Evolutionary conservation across 64 coral and sea anemone genomes (phyloP).

Genomic region (Pachyseris speciosa): DNA sequence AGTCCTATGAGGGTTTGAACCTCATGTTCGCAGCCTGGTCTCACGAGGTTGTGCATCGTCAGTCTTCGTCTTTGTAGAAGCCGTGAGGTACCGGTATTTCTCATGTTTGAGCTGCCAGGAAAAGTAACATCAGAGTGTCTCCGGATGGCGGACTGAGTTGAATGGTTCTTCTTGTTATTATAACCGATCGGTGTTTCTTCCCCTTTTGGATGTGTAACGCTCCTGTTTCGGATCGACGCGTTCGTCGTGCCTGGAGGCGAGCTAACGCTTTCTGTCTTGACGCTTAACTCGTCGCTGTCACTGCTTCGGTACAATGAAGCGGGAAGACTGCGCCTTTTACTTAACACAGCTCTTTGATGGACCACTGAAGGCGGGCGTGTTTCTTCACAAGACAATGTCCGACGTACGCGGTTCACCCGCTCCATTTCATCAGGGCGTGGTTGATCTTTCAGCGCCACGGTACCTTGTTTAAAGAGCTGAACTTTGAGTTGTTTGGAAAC

Average conservation of each 20-base stretch:
- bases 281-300: background rate
- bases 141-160: background rate
- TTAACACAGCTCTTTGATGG: background rate
- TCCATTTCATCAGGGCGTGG: background rate
- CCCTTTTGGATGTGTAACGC: background rate
- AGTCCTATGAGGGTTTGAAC: too few relatives aligned
- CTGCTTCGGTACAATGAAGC: background rate
- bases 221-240: background rate
- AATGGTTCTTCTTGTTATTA: too few relatives aligned
- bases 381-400: background rate
- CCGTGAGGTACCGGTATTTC: too few relatives aligned
- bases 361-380: background rate
- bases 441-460: background rate
- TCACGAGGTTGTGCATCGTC: too few relatives aligned
- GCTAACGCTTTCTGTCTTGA: background rate
- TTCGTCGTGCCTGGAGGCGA: background rate
- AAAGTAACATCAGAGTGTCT: slow-evolving; percentile 2
- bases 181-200: background rate
- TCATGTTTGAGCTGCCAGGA: background rate
- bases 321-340: slow-evolving; percentile 4
- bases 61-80: too few relatives aligned
- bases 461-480: background rate
- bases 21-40: too few relatives aligned
- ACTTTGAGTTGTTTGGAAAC: background rate
- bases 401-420: background rate